Base-by-base conservation (phyloP, 2,888 invertebrate species). In the Agriopis marginaria region DNA sequence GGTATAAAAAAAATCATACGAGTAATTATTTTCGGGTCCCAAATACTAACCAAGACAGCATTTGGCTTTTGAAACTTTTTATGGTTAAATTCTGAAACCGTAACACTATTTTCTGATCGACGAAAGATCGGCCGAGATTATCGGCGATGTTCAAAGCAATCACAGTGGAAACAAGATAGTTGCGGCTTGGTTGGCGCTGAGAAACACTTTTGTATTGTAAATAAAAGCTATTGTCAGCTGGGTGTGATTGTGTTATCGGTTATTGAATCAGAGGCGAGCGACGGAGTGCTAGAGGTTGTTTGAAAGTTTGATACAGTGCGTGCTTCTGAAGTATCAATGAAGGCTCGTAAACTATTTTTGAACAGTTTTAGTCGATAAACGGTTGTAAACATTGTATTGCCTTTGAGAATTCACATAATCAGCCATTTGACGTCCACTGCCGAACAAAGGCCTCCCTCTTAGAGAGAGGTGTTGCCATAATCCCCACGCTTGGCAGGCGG, bases 81-180 rank as follows among this genome's bases (percentile, higher is more conserved):
- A 44, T 6, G 42, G 55, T 5, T 40, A 11, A 7, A 17, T 11
- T 44, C 10, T 56, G 44, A 45, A 10, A 45, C n/a, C n/a, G n/a
- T n/a, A n/a, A n/a, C n/a, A n/a, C 12, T 32, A 32, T 45, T 32
- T 23, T 47, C 42, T 54, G 32, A 39, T n/a, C 7, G 39, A 51
- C 0, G 39, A 51, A 51, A 44, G 44, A 45, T 32, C 58, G 45
- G 10, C 17, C 32, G 50, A 45, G 54, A 63, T 63, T 51, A 54
- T 51, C 40, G 49, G 39, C 14, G 44, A 55, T 44, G 39, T 67
- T 60, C 65, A 23, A 59, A 68, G 67, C 63, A 59, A 68, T 68
- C 58, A 63, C 45, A 45, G 44, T 7, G 51, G 62, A 51, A 58
- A 56, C 62, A 17, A 45, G 62, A 67, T 58, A 50, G 32, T 60